Evolutionary conservation across 2,113 vertebrate species (phyloP).

Genomic region (Potamarius usumacintae): DNA sequence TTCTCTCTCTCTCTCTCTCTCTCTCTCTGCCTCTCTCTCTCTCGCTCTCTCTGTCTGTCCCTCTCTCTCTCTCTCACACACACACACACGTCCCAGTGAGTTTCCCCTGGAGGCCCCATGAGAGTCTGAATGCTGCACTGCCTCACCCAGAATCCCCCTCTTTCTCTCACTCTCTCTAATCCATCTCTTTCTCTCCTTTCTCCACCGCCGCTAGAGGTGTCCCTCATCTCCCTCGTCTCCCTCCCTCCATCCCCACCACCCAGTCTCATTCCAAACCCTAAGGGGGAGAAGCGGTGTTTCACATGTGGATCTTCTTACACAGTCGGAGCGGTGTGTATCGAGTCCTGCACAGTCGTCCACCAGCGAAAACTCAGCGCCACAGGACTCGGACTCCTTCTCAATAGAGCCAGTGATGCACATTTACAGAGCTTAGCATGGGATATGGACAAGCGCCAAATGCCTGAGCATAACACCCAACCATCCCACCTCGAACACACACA

Average conservation of each 20-base stretch:
- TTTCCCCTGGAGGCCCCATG: slow-evolving; percentile 20
- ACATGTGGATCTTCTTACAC: slow-evolving; percentile 18
- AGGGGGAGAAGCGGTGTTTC: background rate
- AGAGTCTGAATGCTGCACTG: slow-evolving; percentile 16
- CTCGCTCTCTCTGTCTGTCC: too few species aligned
- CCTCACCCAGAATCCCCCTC: background rate
- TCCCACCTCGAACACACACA: background rate
- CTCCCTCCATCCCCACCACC: background rate
- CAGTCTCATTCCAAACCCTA: background rate
- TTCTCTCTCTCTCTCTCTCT: too few species aligned
- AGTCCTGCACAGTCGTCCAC: background rate
- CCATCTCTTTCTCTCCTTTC: slow-evolving; percentile 18
- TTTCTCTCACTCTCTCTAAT: background rate
- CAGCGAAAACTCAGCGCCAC: background rate
- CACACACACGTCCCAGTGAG: background rate
- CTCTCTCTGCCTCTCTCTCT: too few species aligned
- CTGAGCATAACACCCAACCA: background rate
- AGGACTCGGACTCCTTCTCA: background rate
- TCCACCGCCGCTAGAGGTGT: background rate
- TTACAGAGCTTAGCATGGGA: slow-evolving; percentile 2
- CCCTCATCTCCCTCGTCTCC: too few species aligned
- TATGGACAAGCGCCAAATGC: background rate
- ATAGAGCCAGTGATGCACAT: background rate
- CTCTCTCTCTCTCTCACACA: background rate
- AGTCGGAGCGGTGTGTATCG: background rate